These are phyloP conservation scores for Myotis findleyi DNA, from an alignment of 2,797 vertebrate genomes.

Conservation along the genomic window DNA sequence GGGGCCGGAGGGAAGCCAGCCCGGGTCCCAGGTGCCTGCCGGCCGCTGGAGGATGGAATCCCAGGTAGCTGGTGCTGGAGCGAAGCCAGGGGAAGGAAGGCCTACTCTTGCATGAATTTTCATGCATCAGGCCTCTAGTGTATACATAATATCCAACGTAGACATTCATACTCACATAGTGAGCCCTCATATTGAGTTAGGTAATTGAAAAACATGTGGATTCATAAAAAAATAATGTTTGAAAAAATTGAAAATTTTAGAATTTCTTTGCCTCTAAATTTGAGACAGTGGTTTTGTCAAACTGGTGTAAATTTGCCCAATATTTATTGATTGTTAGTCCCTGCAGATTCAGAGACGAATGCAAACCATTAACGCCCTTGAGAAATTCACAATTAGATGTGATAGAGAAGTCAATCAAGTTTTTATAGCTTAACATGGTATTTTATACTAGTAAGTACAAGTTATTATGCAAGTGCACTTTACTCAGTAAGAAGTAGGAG, in stretches of 20 bases:
- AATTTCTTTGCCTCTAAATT: not conserved
- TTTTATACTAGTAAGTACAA: not conserved
- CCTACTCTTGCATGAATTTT: too few relatives aligned
- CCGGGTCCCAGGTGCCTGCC: too few relatives aligned
- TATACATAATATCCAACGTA: not conserved
- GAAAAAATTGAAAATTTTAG: not conserved
- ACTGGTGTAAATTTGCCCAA: not conserved
- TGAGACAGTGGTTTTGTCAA: not conserved
- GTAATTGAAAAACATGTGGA: not conserved
- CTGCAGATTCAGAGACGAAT: not conserved
- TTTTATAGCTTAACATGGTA: not conserved
- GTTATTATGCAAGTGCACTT: not conserved
- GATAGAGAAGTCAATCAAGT: not conserved
- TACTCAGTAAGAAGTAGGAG: not conserved
- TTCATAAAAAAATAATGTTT: not conserved
- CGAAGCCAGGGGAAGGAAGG: too few relatives aligned
- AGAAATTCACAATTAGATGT: not conserved
- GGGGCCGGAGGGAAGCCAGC: too few relatives aligned
- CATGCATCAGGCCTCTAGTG: too few relatives aligned
- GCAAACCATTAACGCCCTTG: not conserved
- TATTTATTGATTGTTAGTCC: not conserved
- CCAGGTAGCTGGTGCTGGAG: fast-evolving
- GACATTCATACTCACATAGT: not conserved
- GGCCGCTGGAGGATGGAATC: too few relatives aligned
- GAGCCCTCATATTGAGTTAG: not conserved